Evolutionary conservation across 2,888 invertebrate species (phyloP), one percentile per base, ranked within the genome.

Genomic region (Phragmatobia fuliginosa): DNA sequence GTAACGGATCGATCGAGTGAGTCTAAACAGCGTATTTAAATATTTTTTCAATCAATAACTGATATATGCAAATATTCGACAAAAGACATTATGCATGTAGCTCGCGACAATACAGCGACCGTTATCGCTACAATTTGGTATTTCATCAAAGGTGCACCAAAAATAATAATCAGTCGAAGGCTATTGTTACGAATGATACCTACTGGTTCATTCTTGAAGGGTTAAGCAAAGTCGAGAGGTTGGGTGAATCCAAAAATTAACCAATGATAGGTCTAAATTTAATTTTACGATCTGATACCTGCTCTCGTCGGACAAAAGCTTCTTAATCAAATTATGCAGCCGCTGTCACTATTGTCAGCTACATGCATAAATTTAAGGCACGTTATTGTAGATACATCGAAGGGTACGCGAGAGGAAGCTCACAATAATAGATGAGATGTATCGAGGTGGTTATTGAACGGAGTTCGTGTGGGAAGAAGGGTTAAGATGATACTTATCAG

Each of bases 21-120:
- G 84, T 91, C 85, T 88, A 91, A 93, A 92, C 90, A 88, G 85
- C 87, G 74, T 76, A 94, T 95, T 94, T 94, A 87, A 95, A 95
- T 95, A 93, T 94, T 93, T 92, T 94, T 93, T 91, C 94, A 94
- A 95, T 95, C 95, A 95, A 95, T 95, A 94, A 94, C 91, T 90
- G 92, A 93, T 92, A 91, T 93, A 94, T 95, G 94, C 94, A 95
- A 94, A 94, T 93, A 73, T 82, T 72, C 75, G 71, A 85, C 83
- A 88, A 89, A 89, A 91, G 87, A 90, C 88, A 89, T 91, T 90
- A 88, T 90, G 87, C 87, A 88, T 81, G 79, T 87, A 85, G 80
- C 77, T 83, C 80, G 85, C 86, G 91, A 94, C 94, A 94, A 94
- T 91, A 88, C 86, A 74, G 82, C 91, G 91, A 94, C 95, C 94